A percentile compares a stretch with the other conserved stretches of the same genome.
Conservation (phyloP, 2,797 vertebrate species). For the Lutjanus campechanus region DNA sequence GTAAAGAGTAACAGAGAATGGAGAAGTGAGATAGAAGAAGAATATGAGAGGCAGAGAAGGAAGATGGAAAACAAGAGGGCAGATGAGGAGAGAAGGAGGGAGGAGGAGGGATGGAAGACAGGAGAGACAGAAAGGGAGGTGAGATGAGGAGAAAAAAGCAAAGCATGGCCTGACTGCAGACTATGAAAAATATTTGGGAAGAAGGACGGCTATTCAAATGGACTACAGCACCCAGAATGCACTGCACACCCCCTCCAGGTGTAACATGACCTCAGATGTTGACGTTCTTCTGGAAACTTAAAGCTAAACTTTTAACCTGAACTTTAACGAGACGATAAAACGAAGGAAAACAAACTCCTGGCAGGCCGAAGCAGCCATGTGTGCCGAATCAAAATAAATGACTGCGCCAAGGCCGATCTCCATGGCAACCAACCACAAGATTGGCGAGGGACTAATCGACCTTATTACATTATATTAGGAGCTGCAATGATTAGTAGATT, state of each 20-base stretch:
- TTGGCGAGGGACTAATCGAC: neutral
- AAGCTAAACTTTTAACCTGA: slow-evolving; percentile 11
- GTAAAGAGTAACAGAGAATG: neutral
- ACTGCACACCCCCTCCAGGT: neutral
- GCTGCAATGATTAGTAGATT: too few relatives aligned
- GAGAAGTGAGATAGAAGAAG: too few relatives aligned
- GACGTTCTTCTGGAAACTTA: neutral
- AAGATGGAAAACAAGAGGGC: neutral
- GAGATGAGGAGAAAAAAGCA: too few relatives aligned
- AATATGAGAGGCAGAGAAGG: neutral
- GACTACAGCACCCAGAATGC: slow-evolving; percentile 42
- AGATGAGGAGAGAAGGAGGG: neutral
- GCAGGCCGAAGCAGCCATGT: neutral
- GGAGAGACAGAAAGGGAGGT: too few relatives aligned
- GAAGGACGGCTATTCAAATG: neutral
- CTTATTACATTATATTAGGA: neutral
- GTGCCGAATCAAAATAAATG: neutral
- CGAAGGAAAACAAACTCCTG: slow-evolving; percentile 1
- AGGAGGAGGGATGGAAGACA: too few relatives aligned
- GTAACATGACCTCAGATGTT: neutral
- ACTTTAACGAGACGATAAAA: slow-evolving; percentile 13
- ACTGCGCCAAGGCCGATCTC: neutral
- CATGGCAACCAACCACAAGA: slow-evolving; percentile 9
- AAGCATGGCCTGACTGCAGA: too few relatives aligned
- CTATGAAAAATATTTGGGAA: neutral